Evolutionary conservation across 2,113 vertebrate species (phyloP).

Genomic region (Burhinus bistriatus): DNA sequence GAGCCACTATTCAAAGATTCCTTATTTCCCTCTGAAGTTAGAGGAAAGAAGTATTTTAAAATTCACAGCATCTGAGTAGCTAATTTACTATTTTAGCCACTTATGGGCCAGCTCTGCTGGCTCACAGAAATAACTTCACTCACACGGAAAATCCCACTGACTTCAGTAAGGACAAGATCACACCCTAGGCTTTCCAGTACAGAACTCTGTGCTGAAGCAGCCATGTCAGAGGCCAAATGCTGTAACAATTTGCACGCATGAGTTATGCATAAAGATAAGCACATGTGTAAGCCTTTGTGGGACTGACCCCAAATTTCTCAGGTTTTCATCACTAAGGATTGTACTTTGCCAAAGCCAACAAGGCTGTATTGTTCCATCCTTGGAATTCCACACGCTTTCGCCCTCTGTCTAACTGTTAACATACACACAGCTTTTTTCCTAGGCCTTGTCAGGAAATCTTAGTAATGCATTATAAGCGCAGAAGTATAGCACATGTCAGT

Average conservation of each 20-base stretch:
- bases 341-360: constrained; percentile 1
- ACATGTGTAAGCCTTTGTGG: background rate
- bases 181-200: background rate
- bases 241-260: background rate
- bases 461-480: background rate
- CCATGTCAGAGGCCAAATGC: background rate
- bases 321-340: background rate
- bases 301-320: background rate
- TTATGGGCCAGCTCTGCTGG: background rate
- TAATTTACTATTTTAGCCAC: background rate
- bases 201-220: background rate
- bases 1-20: background rate
- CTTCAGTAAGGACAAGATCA: background rate
- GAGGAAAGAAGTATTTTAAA: background rate
- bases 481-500: background rate
- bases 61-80: background rate
- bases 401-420: background rate
- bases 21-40: background rate
- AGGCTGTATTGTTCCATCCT: background rate
- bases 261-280: background rate
- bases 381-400: background rate
- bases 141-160: background rate
- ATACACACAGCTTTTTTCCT: background rate
- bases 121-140: background rate
- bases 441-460: background rate